A percentile compares a stretch with the other conserved stretches of the same genome.
These are phyloP conservation scores for Parnassius orleans DNA, from an alignment of 2,888 invertebrate genomes.

Conservation along the genomic window DNA sequence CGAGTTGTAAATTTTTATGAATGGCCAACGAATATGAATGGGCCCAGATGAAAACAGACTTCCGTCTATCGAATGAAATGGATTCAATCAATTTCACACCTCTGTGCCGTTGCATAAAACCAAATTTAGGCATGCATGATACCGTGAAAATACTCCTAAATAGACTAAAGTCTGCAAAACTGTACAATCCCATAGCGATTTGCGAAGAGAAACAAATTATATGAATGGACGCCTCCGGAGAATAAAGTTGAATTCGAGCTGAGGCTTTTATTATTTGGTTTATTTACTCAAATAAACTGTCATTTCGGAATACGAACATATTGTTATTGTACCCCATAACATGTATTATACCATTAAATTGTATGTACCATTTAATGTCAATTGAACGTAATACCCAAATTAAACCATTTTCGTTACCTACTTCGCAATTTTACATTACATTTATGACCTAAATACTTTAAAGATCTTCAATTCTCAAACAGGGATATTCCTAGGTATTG, in stretches of 20 bases:
- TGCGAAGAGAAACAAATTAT: conserved; percentile 58
- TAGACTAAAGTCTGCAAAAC: conserved; percentile 40
- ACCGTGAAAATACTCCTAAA: conserved; percentile 47
- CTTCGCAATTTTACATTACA: no score
- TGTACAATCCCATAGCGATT: conserved; percentile 46
- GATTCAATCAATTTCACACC: conserved; percentile 71
- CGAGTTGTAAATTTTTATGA: conserved; percentile 64
- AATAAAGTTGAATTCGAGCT: conserved; percentile 47
- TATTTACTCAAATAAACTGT: conserved; percentile 62
- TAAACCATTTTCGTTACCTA: no score
- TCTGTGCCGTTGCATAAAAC: conserved; percentile 73
- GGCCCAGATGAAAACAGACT: conserved; percentile 50
- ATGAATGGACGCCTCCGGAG: conserved; percentile 71
- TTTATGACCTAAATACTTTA: no score
- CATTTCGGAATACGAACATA: conserved; percentile 53
- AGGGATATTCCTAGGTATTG: no score
- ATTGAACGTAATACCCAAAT: conserved; percentile 37
- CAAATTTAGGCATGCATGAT: conserved; percentile 56
- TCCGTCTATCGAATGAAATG: conserved; percentile 57
- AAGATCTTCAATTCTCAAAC: no score
- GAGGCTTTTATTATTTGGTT: conserved; percentile 44
- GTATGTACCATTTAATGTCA: conserved; percentile 50
- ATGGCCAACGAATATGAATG: conserved; percentile 57
- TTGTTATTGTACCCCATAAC: conserved; percentile 52
- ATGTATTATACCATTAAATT: conserved; percentile 42